A percentile compares a stretch with the other conserved stretches of the same genome.
These are phyloP conservation scores for Chloroclystis v-ata DNA, from an alignment of 2,888 invertebrate genomes.

Conservation along the genomic window DNA sequence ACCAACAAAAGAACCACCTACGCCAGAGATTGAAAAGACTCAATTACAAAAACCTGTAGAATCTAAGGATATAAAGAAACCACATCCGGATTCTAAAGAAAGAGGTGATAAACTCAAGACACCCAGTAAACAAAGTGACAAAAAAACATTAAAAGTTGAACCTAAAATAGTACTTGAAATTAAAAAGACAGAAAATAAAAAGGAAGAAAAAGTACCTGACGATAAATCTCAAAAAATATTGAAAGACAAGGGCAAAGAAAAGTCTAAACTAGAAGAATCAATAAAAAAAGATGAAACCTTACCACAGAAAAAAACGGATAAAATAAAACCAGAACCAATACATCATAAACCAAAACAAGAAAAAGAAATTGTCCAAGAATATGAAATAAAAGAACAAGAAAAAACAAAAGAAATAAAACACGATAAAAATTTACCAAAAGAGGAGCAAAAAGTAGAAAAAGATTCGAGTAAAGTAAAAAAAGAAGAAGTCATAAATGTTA, in stretches of 20 bases:
- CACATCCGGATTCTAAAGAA: slow-evolving; percentile 8
- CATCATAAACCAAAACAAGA: slow-evolving; percentile 15
- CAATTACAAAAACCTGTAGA: slow-evolving; percentile 3
- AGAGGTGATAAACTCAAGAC: slow-evolving; percentile 20
- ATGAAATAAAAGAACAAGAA: slow-evolving; percentile 3
- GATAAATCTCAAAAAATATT: slow-evolving; percentile 11
- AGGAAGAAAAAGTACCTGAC: slow-evolving; percentile 17
- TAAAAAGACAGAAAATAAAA: slow-evolving; percentile 26
- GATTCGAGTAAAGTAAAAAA: slow-evolving; percentile 21
- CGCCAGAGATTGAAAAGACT: slow-evolving; percentile 4
- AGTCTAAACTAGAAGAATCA: slow-evolving; percentile 6
- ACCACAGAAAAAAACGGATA: slow-evolving; percentile 27
- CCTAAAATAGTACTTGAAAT: slow-evolving; percentile 12
- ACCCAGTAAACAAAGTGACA: slow-evolving; percentile 8
- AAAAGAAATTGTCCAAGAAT: slow-evolving; percentile 21
- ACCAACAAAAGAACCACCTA: neutral
- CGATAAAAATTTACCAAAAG: slow-evolving; percentile 11
- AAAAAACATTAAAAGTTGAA: slow-evolving; percentile 11
- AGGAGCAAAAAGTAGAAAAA: slow-evolving; percentile 1
- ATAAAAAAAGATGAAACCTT: slow-evolving; percentile 32
- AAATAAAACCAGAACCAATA: slow-evolving; percentile 28
- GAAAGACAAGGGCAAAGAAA: slow-evolving; percentile 12
- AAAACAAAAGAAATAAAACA: slow-evolving; percentile 12
- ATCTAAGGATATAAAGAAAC: slow-evolving; percentile 2
- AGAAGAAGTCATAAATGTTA: slow-evolving; percentile 27